Base-by-base conservation (phyloP, 1,140 invertebrate species). In the Trichomalopsis sarcophagae region DNA sequence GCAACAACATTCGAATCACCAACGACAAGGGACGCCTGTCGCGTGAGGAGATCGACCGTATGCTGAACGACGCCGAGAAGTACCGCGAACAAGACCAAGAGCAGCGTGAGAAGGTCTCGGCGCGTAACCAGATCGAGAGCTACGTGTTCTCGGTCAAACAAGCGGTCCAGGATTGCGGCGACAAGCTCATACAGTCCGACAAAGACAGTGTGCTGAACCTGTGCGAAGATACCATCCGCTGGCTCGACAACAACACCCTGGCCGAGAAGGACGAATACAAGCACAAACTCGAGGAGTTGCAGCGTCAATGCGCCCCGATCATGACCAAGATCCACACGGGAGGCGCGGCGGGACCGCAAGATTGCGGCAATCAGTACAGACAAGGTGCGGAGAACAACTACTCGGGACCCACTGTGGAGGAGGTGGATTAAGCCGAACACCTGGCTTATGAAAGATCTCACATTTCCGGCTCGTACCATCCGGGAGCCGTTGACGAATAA, bases 1-100 rank as follows among this genome's bases (percentile, higher is more conserved):
- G 94, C 1, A 96, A 97, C 90, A 94, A 95, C 87, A 97, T 97
- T 84, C 96, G 97, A 40, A 99, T 99, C 82, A 98, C 97, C 33
- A 99, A 99, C 89, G 98, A 99, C 90, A 98, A 98, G 91, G 97
- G 98, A 4, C 95, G 98, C 30, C 93, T 99, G 3, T 96, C 95
- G 33, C 98, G 98, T 90, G 96, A 97, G 36, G 98, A 99, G 88
- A 99, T 99, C 87, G 97, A 99, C 88, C 94, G 96, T 47, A 99
- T 99, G 98, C 94, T 99, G 14, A 91, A 94, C n/a, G 96, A 97
- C 50, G 96, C 96, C 11, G 96, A 96, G 86, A 95, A 95, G 86
- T 96, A 96, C 88, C 94, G 94, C 76, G 93, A 93, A 9, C 94
- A 95, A 88, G 94, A 95, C 85, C 92, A 94, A 33, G 91, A 93